These are phyloP conservation scores for Nasonia giraulti DNA, from an alignment of 1,140 invertebrate species.

Conservation along the genomic window DNA sequence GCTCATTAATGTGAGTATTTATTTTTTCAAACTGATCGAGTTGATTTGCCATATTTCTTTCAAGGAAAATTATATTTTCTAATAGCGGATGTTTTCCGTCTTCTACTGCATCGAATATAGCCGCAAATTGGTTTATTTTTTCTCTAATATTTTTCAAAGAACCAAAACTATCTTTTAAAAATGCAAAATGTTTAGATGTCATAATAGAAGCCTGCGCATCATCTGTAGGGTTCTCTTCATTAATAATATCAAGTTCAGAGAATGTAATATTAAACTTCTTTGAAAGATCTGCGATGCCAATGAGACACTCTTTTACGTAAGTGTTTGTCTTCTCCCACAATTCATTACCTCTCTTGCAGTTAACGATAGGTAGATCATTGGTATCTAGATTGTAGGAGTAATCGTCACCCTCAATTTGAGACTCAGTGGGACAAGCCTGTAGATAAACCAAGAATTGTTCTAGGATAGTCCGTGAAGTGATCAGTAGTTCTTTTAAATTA, in stretches of 20 bases:
- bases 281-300: slow-evolving; percentile 53
- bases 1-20: slow-evolving; percentile 32
- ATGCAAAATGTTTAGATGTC: slow-evolving; percentile 67
- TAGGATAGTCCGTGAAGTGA: slow-evolving; percentile 72
- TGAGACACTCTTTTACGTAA: slow-evolving; percentile 65
- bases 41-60: slow-evolving; percentile 53
- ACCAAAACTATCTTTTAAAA: slow-evolving; percentile 60
- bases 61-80: slow-evolving; percentile 60
- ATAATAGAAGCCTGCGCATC: slow-evolving; percentile 62
- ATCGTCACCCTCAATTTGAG: slow-evolving; percentile 64
- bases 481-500: slow-evolving; percentile 73
- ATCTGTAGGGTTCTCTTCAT: slow-evolving; percentile 59
- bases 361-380: slow-evolving; percentile 70
- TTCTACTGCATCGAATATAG: slow-evolving; percentile 67
- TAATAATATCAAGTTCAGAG: slow-evolving; percentile 64
- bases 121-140: slow-evolving; percentile 63
- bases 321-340: slow-evolving; percentile 72
- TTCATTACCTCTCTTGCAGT: slow-evolving; percentile 73
- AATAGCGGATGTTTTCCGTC: slow-evolving; percentile 65
- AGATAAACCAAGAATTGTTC: slow-evolving; percentile 78
- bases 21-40: slow-evolving; percentile 54
- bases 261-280: slow-evolving; percentile 71
- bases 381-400: slow-evolving; percentile 55
- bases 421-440: slow-evolving; percentile 76
- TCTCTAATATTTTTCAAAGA: slow-evolving; percentile 65